Conservation (phyloP, 2,113 vertebrate genomes). For the Acrocephalus kingi region DNA sequence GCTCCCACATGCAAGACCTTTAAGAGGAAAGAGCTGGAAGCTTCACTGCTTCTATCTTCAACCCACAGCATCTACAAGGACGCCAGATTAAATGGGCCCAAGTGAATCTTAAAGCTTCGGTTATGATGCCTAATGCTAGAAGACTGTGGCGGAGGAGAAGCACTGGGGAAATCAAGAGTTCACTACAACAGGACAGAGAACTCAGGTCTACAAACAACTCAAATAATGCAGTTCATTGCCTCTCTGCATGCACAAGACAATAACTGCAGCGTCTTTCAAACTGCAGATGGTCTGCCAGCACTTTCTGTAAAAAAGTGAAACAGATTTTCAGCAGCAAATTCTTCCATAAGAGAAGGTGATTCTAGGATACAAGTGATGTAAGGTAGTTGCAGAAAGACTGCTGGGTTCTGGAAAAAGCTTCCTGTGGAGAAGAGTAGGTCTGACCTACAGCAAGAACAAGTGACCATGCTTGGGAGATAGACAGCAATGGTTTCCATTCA, state of each 20-base stretch:
- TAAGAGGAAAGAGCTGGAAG: constrained; percentile 2
- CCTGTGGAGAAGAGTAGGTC: background rate
- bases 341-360: background rate
- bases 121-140: background rate
- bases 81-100: background rate
- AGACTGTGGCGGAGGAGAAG: background rate
- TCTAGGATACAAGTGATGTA: background rate
- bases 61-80: background rate
- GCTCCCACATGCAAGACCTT: background rate
- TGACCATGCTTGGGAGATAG: background rate
- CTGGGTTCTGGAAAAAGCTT: background rate
- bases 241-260: background rate
- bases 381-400: background rate
- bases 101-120: background rate
- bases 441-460: background rate
- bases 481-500: background rate
- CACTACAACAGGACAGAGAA: background rate
- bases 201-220: background rate
- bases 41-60: background rate
- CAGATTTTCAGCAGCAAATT: background rate
- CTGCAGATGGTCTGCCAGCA: background rate
- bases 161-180: background rate
- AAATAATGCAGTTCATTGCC: background rate
- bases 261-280: background rate
- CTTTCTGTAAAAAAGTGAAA: background rate